A percentile compares a stretch with the other conserved stretches of the same genome.
phyloP scores from a whole-genome alignment of 64 coral and sea anemone species.

The Cladopsammia gracilis region DNA sequence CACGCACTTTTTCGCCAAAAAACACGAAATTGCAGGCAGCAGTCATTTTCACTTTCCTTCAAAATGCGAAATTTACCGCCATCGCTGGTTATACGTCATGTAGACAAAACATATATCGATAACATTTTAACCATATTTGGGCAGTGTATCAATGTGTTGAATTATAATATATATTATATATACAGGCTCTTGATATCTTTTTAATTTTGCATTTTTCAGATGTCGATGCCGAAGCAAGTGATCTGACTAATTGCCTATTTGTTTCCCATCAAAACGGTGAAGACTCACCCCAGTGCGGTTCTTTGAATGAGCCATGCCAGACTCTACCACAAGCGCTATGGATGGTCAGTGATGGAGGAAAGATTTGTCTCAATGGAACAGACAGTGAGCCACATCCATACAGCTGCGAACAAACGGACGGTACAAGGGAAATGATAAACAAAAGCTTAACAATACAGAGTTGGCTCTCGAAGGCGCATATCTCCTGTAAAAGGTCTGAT shows the following conservation, averaged over 20 bases:
- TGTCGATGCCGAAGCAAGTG: background rate
- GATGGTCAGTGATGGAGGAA: background rate
- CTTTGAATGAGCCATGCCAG: background rate
- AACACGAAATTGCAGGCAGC: too few relatives aligned
- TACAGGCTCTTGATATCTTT: background rate
- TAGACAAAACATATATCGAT: too few relatives aligned
- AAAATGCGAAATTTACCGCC: too few relatives aligned
- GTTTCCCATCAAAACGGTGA: constrained; percentile 5
- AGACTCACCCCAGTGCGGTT: background rate
- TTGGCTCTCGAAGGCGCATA: background rate
- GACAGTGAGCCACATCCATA: constrained; percentile 24
- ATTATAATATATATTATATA: too few relatives aligned
- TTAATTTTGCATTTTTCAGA: background rate
- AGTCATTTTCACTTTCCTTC: too few relatives aligned
- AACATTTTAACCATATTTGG: too few relatives aligned
- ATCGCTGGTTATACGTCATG: too few relatives aligned
- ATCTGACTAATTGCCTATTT: constrained; percentile 6
- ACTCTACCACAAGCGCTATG: background rate
- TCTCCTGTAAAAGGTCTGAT: too few relatives aligned
- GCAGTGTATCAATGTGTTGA: too few relatives aligned
- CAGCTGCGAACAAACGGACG: background rate
- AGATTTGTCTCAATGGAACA: constrained; percentile 23
- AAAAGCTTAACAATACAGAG: constrained; percentile 21
- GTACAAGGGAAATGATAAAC: background rate
- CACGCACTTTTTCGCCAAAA: too few relatives aligned